These are phyloP conservation scores for Tragelaphus imberbis DNA, from an alignment of 2,113 vertebrate species.

Conservation along the genomic window DNA sequence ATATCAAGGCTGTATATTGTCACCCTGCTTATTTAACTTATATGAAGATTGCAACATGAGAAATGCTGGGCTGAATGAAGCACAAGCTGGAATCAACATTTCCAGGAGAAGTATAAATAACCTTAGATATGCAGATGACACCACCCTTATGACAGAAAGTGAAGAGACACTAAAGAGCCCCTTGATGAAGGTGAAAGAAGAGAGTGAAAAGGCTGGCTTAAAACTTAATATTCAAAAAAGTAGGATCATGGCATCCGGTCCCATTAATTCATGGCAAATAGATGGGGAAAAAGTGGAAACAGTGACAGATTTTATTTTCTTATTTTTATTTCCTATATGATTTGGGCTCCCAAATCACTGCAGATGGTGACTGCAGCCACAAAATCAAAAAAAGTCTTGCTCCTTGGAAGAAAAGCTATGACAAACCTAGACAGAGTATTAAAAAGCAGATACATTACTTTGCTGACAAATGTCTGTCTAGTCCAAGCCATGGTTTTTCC, in stretches of 20 bases:
- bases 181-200: not conserved
- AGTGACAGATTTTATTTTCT: not conserved
- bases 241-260: not conserved
- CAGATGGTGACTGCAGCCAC: not conserved
- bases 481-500: not conserved
- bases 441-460: not conserved
- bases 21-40: not conserved
- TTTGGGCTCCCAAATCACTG: not conserved
- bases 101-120: not conserved
- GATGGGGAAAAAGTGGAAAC: not conserved
- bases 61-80: not conserved
- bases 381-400: not conserved
- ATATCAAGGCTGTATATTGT: not conserved
- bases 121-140: not conserved
- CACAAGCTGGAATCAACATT: not conserved
- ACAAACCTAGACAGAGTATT: not conserved
- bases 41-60: not conserved
- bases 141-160: not conserved
- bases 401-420: not conserved
- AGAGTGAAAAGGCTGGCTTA: not conserved
- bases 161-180: not conserved
- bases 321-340: too few species aligned
- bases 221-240: not conserved
- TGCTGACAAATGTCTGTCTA: not conserved
- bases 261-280: not conserved